Base-by-base conservation (phyloP, 2,888 invertebrate species). In the Leptinotarsa juncta region DNA sequence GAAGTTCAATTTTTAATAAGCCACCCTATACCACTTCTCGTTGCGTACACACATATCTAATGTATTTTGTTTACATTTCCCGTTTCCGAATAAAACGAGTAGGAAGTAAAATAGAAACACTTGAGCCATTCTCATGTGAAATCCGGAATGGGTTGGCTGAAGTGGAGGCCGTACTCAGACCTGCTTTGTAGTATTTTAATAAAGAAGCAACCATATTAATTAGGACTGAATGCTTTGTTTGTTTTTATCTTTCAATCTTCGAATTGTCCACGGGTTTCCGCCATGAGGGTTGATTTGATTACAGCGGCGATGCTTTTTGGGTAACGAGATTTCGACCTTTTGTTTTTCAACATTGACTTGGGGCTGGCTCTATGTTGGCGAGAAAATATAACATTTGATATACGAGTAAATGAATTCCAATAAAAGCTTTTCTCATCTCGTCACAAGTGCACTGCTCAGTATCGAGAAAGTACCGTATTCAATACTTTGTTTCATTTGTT, bases 201-300 rank as follows among this genome's bases (percentile, higher is more conserved):
- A 73, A 73, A 66, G 73, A 74, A 73, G 77, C 73, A 73, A 73
- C 75, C 72, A 71, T 67, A 75, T 77, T 77, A 77, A 77, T 77
- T 77, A 77, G 72, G 50, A 70, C 67, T 72, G 51, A 74, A 74
- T 20, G 75, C 70, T 70, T 73, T 72, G 77, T 77, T 75, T 74
- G 75, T 73, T 72, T 72, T 75, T 74, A 77, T 77, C 78, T 78
- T 73, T 70, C 62, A 72, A 78, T 78, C 78, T 73, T 65, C 20
- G 68, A 78, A 77, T 77, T 75, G 77, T 77, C 75, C 75, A 65
- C 70, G 75, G 70, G 68, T 73, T 77, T 76, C 75, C 75, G 76
- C 69, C 72, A 70, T 72, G 78, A 70, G 73, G 77, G 72, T 72
- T 75, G 73, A 77, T 78, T 76, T 70, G 73, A 78, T 78, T 78